Evolutionary conservation across 2,113 vertebrate genomes (phyloP).

Genomic region (Collichthys lucidus): DNA sequence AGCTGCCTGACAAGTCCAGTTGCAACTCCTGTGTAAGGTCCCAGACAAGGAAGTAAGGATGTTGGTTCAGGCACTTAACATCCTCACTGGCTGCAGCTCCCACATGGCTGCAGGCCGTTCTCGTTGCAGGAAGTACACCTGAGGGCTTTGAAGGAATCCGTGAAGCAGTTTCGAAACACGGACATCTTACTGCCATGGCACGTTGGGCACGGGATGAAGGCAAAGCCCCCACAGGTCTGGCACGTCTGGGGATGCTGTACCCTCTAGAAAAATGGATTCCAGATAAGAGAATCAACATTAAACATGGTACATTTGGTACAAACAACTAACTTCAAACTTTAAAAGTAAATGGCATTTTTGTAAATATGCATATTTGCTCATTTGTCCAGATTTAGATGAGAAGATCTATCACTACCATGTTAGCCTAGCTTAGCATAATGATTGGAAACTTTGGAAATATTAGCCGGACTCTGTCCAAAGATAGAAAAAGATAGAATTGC

Average conservation of each 20-base stretch:
- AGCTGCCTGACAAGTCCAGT: conserved; percentile 53
- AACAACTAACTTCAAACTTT: not conserved
- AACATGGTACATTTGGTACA: not conserved
- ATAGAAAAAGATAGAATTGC: not conserved
- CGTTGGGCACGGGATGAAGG: conserved; percentile 94
- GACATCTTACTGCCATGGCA: conserved; percentile 99
- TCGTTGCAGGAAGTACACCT: conserved; percentile 98
- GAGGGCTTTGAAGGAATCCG: conserved; percentile 98
- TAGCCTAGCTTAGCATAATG: not conserved
- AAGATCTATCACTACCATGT: not conserved
- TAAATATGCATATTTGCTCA: not conserved
- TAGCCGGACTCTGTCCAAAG: not conserved
- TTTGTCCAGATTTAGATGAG: not conserved
- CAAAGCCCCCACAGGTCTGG: conserved; percentile 92
- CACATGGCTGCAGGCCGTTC: conserved; percentile 95
- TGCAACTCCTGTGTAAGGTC: conserved; percentile 30
- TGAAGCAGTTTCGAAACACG: conserved; percentile 97
- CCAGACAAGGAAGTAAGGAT: conserved; percentile 22
- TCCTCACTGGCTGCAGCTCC: conserved; percentile 86
- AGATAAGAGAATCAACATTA: not conserved
- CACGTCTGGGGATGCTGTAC: conserved; percentile 94
- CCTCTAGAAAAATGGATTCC: conserved; percentile 81
- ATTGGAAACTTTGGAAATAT: no score
- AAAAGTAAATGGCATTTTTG: not conserved
- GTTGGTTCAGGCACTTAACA: conserved; percentile 72